Base-by-base conservation (phyloP, 1,140 invertebrate genomes). In the Drosophila mayri region DNA sequence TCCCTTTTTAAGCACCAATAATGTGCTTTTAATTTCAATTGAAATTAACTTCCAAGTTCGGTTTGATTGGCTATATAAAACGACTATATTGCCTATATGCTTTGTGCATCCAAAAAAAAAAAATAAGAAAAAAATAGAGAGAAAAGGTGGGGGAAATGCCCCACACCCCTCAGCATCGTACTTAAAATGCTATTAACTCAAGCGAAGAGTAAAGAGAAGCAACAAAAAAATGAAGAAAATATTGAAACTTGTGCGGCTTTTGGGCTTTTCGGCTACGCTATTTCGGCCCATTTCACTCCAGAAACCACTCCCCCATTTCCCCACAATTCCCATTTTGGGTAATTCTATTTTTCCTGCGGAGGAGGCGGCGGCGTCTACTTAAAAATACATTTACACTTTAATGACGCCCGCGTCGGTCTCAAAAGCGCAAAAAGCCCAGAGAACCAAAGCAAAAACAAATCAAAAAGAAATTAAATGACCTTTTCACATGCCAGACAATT, bases 361-460 rank as follows among this genome's bases (percentile, higher is more conserved):
- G 65, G 43, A 50, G 60, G 66, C 18, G n/a, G 3, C 49, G 59
- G 55, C 74, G 77, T 78, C 84, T 85, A 90, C 85, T 90, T 90
- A 90, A 90, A 90, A 90, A 90, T 90, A 90, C 85, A 90, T 90
- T 90, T 90, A 90, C 85, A 90, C 85, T 90, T 90, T 90, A 88
- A 88, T 90, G 85, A 87, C 68, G 70, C 14, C 75, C 57, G 70
- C 46, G 59, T 55, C 25, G 40, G 62, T 63, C 43, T 54, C 49
- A 52, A 67, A 47, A 38, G 60, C 41, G 64, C 32, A 30, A 73
- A 44, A 28, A 38, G 28, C 59, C 55, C 55, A 30, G 40, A 46
- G 44, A 40, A 30, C n/a, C 62, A 44, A 43, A 49, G 54, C 43
- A 71, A 79, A 80, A 88, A 90, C 85, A 90, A 90, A 90, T 90